phyloP scores from a whole-genome alignment of 2,113 vertebrate species.

The Tyrannus savana region DNA sequence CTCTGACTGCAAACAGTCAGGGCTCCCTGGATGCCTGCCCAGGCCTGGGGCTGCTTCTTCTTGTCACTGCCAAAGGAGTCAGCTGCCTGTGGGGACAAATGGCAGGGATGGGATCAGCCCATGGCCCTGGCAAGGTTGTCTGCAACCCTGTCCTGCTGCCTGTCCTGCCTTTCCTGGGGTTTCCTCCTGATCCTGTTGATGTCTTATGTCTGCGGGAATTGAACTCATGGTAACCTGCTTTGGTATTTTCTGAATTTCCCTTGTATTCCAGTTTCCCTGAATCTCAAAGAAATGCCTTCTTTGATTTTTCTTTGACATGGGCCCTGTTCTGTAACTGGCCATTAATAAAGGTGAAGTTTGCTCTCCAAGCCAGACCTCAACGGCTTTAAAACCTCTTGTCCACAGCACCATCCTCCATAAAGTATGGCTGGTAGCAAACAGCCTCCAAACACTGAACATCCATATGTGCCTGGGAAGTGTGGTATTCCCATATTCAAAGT shows the following conservation, averaged over 20 bases:
- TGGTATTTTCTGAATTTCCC: not conserved
- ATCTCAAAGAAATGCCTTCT: not conserved
- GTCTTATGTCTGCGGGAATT: not conserved
- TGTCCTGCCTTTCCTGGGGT: not conserved
- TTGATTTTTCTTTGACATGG: not conserved
- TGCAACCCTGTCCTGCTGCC: not conserved
- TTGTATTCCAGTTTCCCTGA: rapidly evolving
- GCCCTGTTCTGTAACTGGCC: rapidly evolving
- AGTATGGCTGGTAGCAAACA: not conserved
- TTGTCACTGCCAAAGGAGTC: not conserved
- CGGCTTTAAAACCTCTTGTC: not conserved
- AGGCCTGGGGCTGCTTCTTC: not conserved
- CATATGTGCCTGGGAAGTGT: not conserved
- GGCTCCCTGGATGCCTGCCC: not conserved
- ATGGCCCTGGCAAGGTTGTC: not conserved
- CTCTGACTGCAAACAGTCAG: not conserved
- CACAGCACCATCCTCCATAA: not conserved
- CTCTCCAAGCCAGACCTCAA: rapidly evolving
- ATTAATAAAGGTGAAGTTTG: not conserved
- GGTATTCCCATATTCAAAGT: not conserved
- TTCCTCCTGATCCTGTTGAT: not conserved
- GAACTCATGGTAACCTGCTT: not conserved
- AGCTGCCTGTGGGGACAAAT: not conserved
- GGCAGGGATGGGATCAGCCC: not conserved
- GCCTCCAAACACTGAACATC: not conserved